Conservation (phyloP, 2,113 vertebrate genomes). For the Eulemur rufifrons region DNA sequence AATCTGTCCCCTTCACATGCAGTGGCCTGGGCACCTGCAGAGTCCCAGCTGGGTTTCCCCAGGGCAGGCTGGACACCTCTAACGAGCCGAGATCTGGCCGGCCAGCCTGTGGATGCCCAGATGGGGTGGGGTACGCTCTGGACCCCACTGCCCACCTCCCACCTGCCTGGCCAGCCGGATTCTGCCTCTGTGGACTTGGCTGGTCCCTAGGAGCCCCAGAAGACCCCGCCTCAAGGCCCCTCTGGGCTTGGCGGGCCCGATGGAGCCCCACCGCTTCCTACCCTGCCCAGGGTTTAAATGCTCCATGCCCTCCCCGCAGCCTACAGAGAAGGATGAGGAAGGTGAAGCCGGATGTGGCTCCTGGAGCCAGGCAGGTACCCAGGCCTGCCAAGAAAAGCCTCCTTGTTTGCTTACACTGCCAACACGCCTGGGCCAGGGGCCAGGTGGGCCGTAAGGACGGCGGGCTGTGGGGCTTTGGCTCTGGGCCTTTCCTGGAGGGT, state of each 20-base stretch:
- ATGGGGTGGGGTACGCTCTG: too few relatives aligned
- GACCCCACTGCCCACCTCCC: too few relatives aligned
- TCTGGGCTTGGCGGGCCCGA: neutral
- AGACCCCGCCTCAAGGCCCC: neutral
- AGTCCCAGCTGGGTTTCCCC: neutral
- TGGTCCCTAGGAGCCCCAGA: neutral
- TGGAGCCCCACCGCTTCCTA: neutral
- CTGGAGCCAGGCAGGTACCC: conserved; percentile 36
- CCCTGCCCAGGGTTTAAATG: neutral
- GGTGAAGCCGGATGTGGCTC: conserved; percentile 70
- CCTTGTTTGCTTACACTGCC: conserved; percentile 66
- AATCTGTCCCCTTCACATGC: neutral
- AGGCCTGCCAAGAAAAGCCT: conserved; percentile 70
- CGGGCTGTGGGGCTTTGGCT: conserved; percentile 26
- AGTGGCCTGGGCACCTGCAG: neutral
- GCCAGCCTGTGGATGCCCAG: neutral
- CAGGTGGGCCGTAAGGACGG: conserved; percentile 43
- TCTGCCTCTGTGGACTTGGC: neutral
- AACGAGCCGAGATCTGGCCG: neutral
- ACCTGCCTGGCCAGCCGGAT: neutral
- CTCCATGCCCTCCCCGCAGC: neutral
- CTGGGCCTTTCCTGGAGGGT: neutral
- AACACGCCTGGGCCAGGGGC: conserved; percentile 19
- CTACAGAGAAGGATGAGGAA: neutral
- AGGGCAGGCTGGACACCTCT: neutral